Percentiles rank a stretch among this genome's conserved stretches.
phyloP scores from a whole-genome alignment of 2,113 vertebrate species.

The Mus pahari region DNA sequence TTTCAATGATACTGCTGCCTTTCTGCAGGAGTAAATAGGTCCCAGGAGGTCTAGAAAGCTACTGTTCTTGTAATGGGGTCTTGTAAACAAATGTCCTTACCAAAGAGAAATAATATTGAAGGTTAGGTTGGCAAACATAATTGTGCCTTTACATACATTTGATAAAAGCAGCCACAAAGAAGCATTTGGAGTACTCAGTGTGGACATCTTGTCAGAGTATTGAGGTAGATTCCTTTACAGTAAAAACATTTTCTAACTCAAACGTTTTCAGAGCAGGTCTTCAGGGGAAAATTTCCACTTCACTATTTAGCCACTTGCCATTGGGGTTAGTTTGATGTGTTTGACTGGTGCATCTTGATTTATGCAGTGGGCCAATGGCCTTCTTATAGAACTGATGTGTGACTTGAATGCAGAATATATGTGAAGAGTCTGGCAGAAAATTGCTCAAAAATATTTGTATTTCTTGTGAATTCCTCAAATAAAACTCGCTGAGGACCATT shows the following conservation, averaged over 20 bases:
- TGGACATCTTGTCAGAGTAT: background rate
- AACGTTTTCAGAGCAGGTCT: background rate
- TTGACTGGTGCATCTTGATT: background rate
- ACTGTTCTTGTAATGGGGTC: background rate
- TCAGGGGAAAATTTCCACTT: background rate
- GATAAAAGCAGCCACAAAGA: slow-evolving; percentile 43
- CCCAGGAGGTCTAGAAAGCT: background rate
- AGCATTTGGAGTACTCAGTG: background rate
- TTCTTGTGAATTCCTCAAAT: background rate
- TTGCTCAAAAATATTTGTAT: background rate
- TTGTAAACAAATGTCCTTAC: background rate
- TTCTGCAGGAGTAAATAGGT: background rate
- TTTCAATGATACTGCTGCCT: background rate
- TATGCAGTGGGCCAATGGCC: background rate
- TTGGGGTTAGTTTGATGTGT: background rate
- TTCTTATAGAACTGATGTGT: background rate
- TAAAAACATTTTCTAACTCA: background rate
- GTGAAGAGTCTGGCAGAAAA: slow-evolving; percentile 13
- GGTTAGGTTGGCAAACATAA: background rate
- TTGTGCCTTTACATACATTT: slow-evolving; percentile 33
- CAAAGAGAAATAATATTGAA: background rate
- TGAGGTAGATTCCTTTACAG: slow-evolving; percentile 13
- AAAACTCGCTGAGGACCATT: background rate
- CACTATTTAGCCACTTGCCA: background rate
- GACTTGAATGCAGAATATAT: background rate